Base-by-base conservation (phyloP, 2,888 invertebrate genomes). In the Steinernema hermaphroditum region DNA sequence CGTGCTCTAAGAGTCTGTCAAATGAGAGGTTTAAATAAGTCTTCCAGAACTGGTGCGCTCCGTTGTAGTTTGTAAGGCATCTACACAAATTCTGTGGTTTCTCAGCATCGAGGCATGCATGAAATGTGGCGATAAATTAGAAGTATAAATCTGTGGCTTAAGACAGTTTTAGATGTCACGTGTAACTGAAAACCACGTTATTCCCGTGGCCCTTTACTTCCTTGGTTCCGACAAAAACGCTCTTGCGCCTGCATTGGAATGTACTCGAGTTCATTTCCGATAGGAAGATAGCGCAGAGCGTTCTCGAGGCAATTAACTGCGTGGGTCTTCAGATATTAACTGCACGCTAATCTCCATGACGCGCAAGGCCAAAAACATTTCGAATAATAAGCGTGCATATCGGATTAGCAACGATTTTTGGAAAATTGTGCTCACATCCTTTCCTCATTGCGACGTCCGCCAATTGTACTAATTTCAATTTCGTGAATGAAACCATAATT, bases 241-340 rank as follows among this genome's bases (percentile, higher is more conserved):
- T 37, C 37, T 37, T 37, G 6, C 37, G 37, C 37, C 37, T 37
- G 4, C 37, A 12, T 37, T 12, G 37, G 6, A 29, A 27, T 62
- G 62, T 62, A 16, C 37, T 14, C 62, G 62, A 29, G 29, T 62
- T 62, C 22, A 62, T 62, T 27, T 62, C 62, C 32, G 62, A 8
- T 2, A 24, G 32, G 32, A 29, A 50, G 22, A 50, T 46, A 24
- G 22, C 50, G 24, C 50, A 24, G 24, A 24, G 50, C 22, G 50
- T 50, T 50, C 50, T n/a, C 22, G 50, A 4, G 37, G 22, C 22
- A 62, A 32, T 34, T 32, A 62, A 32, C 27, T 62, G 62, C 62
- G 62, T 62, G 29, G 62, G 62, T 62, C 22, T 46, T 27, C 46
- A 62, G 62, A 62, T 32, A 62, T 27, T 62, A 62, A 62, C 27